These are phyloP conservation scores for Probaryconus sp. DNA, from an alignment of 1,140 invertebrate genomes.

Conservation along the genomic window DNA sequence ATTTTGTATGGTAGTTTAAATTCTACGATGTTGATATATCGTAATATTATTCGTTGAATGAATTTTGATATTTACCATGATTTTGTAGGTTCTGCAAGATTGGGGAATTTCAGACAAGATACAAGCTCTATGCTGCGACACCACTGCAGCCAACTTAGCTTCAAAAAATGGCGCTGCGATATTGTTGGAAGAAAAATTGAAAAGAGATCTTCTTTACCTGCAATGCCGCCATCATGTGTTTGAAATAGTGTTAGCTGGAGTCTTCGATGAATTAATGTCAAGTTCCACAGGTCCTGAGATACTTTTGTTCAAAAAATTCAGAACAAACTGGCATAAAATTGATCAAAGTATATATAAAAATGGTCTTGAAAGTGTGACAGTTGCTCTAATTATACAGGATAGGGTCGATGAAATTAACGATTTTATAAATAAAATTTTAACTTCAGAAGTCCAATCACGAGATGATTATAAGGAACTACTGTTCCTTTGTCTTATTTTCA, in stretches of 20 bases:
- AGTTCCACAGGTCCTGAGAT: constrained; percentile 57
- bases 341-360: too few relatives aligned
- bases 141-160: constrained; percentile 18
- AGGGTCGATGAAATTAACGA: too few relatives aligned
- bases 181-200: constrained; percentile 2
- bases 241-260: constrained; percentile 12
- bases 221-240: constrained; percentile 25
- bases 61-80: too few relatives aligned
- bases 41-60: too few relatives aligned
- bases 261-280: constrained; percentile 25
- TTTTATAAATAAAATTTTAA: too few relatives aligned
- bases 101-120: constrained; percentile 9
- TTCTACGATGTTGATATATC: too few relatives aligned
- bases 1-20: too few relatives aligned
- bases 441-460: not conserved
- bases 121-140: constrained; percentile 16
- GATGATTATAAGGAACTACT: constrained; percentile 62
- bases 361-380: too few relatives aligned
- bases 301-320: constrained; percentile 61
- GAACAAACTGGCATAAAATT: constrained; percentile 1
- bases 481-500: constrained; percentile 48
- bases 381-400: too few relatives aligned
- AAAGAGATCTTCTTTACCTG: constrained; percentile 13
- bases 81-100: constrained; percentile 9
- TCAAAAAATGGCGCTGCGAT: constrained; percentile 1